Evolutionary conservation across 1,140 invertebrate species (phyloP).

Genomic region (Macrobrachium rosenbergii): DNA sequence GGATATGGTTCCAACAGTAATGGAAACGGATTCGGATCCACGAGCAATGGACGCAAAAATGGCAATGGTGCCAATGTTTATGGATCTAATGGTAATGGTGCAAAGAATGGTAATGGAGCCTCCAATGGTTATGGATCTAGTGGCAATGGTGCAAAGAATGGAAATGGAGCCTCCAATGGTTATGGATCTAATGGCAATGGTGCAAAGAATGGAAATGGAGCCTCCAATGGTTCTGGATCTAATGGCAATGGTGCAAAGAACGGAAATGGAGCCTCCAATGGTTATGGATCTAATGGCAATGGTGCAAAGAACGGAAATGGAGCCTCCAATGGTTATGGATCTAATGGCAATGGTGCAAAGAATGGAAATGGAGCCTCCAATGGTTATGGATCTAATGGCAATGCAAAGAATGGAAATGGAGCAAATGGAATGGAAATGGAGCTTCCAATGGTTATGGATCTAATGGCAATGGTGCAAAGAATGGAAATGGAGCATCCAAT

Average conservation of each 20-base stretch:
- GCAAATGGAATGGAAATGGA: neutral
- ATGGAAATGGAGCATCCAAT: too few species aligned
- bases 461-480: too few species aligned
- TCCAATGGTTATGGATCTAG: neutral
- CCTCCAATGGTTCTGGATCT: neutral
- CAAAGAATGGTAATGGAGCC: too few species aligned
- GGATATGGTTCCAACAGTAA: neutral
- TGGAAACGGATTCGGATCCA: neutral
- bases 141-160: neutral
- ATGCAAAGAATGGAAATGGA: neutral
- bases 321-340: neutral
- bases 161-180: neutral
- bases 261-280: neutral
- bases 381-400: neutral
- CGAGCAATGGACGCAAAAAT: neutral
- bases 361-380: neutral
- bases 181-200: neutral
- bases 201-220: neutral
- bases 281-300: neutral
- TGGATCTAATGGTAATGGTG: too few species aligned
- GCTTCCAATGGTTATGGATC: too few species aligned
- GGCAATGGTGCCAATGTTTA: too few species aligned
- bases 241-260: neutral
- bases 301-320: neutral
- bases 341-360: slow-evolving; percentile 1